Conservation (phyloP, 2,113 vertebrate genomes). For the Bambusicola thoracicus region DNA sequence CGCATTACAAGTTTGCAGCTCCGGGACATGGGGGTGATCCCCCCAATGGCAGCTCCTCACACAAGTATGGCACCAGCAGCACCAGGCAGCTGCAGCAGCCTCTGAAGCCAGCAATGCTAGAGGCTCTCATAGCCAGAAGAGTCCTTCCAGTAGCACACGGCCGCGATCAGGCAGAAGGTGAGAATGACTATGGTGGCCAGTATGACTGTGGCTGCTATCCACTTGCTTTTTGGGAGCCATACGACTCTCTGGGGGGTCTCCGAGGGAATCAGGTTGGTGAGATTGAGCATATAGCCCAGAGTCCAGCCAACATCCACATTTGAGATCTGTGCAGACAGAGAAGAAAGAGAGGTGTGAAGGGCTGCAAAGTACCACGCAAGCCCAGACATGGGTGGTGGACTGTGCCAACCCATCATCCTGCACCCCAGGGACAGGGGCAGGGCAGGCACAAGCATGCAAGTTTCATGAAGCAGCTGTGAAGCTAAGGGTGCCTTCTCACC, state of each 20-base stretch:
- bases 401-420: accelerated
- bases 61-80: background rate
- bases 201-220: conserved; percentile 75
- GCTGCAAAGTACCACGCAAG: background rate
- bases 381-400: background rate
- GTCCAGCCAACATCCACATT: conserved; percentile 83
- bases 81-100: accelerated
- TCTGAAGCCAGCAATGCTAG: background rate
- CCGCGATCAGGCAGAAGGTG: conserved; percentile 25
- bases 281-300: conserved; percentile 87
- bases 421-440: background rate
- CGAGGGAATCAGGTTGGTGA: conserved; percentile 82
- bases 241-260: conserved; percentile 65
- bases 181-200: conserved; percentile 54
- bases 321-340: conserved; percentile 71
- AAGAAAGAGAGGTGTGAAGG: background rate
- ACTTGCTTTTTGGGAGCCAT: conserved; percentile 65
- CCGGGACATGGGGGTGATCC: background rate
- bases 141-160: background rate
- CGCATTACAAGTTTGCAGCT: background rate
- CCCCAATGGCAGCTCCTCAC: background rate
- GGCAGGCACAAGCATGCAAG: background rate
- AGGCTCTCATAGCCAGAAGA: background rate
- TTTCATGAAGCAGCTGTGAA: background rate
- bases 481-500: conserved; percentile 60